Percentiles rank a stretch among this genome's conserved stretches.
Evolutionary conservation across 2,797 vertebrate species (phyloP).

Genomic region (Diplodus puntazzo): DNA sequence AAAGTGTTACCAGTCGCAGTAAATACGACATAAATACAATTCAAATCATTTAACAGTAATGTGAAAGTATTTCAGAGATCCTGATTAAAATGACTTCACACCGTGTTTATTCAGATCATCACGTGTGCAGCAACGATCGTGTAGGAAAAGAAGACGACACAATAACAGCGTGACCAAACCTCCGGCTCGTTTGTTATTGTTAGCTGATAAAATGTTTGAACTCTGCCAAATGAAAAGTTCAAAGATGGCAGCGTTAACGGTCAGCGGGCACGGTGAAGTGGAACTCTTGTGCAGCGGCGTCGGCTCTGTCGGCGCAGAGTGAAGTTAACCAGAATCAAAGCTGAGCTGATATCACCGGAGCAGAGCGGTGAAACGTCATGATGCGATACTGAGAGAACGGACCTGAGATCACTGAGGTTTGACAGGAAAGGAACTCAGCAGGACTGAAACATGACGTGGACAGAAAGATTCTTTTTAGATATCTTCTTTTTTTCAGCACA

Average conservation of each 20-base stretch:
- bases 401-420: background rate
- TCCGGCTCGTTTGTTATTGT: background rate
- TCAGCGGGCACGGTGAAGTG: background rate
- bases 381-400: background rate
- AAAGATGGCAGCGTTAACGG: conserved; percentile 21
- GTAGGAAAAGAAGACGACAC: too few relatives aligned
- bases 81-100: too few relatives aligned
- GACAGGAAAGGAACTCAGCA: background rate
- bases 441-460: background rate
- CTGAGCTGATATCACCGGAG: conserved; percentile 5
- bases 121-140: background rate
- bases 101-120: background rate
- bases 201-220: conserved; percentile 32
- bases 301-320: conserved; percentile 12
- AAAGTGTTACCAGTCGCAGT: too few relatives aligned
- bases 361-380: background rate
- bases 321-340: conserved; percentile 13
- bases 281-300: conserved; percentile 32
- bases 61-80: background rate
- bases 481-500: background rate
- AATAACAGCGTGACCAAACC: background rate
- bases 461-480: too few relatives aligned
- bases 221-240: conserved; percentile 11
- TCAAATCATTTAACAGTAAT: too few relatives aligned
- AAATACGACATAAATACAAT: too few relatives aligned